Evolutionary conservation across 2,888 invertebrate species (phyloP).

Genomic region (Lottia scabra): DNA sequence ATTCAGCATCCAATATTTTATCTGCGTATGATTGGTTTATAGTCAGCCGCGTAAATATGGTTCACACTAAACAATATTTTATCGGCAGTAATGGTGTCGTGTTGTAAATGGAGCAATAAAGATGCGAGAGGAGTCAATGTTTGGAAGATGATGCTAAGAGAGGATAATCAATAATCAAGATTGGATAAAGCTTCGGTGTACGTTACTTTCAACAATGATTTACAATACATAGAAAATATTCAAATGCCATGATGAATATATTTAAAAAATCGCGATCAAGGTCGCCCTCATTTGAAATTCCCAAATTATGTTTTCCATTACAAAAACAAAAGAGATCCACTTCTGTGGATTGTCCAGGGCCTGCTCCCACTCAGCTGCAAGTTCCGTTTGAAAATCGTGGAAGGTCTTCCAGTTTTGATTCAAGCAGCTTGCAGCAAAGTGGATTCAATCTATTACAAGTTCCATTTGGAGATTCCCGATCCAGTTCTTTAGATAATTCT

Average conservation of each 20-base stretch:
- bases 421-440: constrained; percentile 44
- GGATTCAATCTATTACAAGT: constrained; percentile 26
- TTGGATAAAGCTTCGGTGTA: too few relatives aligned
- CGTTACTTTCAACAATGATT: too few relatives aligned
- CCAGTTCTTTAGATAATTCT: constrained; percentile 56
- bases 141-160: too few relatives aligned
- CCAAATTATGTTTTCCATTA: constrained; percentile 51
- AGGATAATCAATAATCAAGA: too few relatives aligned
- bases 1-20: too few relatives aligned
- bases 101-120: too few relatives aligned
- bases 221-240: too few relatives aligned
- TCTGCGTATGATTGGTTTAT: too few relatives aligned
- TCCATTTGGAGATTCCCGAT: constrained; percentile 36
- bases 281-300: constrained; percentile 59
- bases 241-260: constrained; percentile 38
- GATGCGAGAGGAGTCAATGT: too few relatives aligned
- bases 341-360: constrained; percentile 34
- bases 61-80: too few relatives aligned
- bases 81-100: too few relatives aligned
- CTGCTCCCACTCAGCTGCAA: constrained; percentile 29
- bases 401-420: constrained; percentile 62
- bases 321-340: constrained; percentile 41
- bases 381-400: constrained; percentile 46
- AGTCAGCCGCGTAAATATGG: too few relatives aligned
- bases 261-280: constrained; percentile 51